Percentiles rank a stretch among this genome's conserved stretches.
Evolutionary conservation across 2,888 invertebrate genomes (phyloP).

Genomic region (Zeuzera pyrina): DNA sequence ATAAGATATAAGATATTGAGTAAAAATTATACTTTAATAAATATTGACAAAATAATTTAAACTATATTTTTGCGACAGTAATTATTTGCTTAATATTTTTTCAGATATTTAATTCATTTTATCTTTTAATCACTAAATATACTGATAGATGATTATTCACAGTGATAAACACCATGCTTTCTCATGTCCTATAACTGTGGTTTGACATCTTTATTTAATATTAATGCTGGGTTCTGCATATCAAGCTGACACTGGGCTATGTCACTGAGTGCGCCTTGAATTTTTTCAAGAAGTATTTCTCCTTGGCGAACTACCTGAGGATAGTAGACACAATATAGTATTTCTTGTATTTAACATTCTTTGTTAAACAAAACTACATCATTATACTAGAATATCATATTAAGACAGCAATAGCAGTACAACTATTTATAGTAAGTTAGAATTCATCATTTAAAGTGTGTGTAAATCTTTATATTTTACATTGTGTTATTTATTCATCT

Average conservation of each 20-base stretch:
- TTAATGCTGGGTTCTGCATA: constrained; percentile 81
- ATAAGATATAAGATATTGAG: too few species aligned
- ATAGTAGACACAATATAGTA: background rate
- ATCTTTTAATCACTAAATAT: too few species aligned
- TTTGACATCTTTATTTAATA: constrained; percentile 55
- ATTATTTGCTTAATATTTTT: too few species aligned
- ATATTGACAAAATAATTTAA: too few species aligned
- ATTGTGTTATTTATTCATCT: too few species aligned
- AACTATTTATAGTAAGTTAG: too few species aligned
- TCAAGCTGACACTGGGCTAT: constrained; percentile 94
- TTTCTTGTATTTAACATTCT: too few species aligned
- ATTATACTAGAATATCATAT: background rate
- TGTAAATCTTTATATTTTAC: too few species aligned
- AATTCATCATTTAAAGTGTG: too few species aligned
- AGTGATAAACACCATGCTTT: constrained; percentile 20
- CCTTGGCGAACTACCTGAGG: constrained; percentile 85
- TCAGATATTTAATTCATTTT: too few species aligned
- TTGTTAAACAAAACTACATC: constrained; percentile 1
- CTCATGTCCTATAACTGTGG: constrained; percentile 49
- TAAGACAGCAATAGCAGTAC: background rate
- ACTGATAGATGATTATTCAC: constrained; percentile 19
- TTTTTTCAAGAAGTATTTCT: constrained; percentile 87
- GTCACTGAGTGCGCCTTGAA: constrained; percentile 92
- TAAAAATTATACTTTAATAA: too few species aligned
- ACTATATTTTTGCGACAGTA: too few species aligned